Conservation (phyloP, 2,113 vertebrate genomes). For the Neotoma lepida region DNA sequence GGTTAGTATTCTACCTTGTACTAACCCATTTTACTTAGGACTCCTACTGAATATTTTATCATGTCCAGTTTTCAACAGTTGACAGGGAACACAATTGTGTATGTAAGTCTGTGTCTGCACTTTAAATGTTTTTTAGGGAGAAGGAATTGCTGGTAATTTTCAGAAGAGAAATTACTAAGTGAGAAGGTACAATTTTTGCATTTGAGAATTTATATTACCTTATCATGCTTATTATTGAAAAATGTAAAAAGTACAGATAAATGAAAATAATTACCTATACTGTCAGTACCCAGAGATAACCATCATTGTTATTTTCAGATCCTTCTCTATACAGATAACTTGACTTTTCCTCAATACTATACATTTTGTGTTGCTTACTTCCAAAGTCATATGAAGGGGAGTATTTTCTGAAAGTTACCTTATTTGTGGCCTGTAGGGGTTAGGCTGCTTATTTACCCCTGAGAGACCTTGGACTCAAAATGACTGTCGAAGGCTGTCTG, state of each 20-base stretch:
- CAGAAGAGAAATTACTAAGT: constrained; percentile 59
- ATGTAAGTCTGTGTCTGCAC: neutral
- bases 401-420: constrained; percentile 50
- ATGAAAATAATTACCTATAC: constrained; percentile 5
- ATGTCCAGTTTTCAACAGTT: constrained; percentile 18
- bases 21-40: constrained; percentile 21
- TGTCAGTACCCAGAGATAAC: neutral
- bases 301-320: constrained; percentile 14
- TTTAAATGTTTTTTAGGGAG: neutral
- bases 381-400: neutral
- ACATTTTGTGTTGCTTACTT: neutral
- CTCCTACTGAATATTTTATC: constrained; percentile 33
- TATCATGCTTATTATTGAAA: constrained; percentile 38
- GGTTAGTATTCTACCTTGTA: constrained; percentile 14
- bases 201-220: constrained; percentile 49
- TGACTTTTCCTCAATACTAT: constrained; percentile 36
- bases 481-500: neutral
- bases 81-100: constrained; percentile 3
- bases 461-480: constrained; percentile 53
- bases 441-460: neutral
- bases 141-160: constrained; percentile 35
- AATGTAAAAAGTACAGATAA: neutral
- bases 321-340: neutral
- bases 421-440: neutral
- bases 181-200: constrained; percentile 47